Conservation (phyloP, 2,888 invertebrate genomes). For the Acholoe squamosa region DNA sequence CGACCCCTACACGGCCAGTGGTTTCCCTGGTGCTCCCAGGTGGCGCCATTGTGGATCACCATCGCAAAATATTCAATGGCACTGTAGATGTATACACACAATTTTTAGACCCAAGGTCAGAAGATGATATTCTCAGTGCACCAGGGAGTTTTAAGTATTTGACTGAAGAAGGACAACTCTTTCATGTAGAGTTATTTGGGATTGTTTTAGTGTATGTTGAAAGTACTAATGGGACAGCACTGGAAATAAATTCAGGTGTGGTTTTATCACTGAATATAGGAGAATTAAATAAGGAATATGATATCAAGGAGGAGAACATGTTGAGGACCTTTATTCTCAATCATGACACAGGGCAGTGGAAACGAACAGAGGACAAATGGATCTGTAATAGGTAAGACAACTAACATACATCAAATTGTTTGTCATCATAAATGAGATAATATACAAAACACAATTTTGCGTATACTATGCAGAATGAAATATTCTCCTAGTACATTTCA, state of each 20-base stretch:
- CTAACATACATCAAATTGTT: too few species aligned
- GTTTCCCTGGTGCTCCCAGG: conserved; percentile 36
- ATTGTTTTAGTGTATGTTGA: neutral
- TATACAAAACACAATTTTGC: too few species aligned
- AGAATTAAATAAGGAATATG: neutral
- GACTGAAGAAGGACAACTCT: neutral
- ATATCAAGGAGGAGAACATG: neutral
- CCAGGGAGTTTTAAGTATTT: neutral
- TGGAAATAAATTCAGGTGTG: conserved; percentile 13
- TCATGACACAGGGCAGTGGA: conserved; percentile 17
- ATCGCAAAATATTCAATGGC: neutral
- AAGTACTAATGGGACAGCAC: neutral
- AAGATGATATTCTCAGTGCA: neutral
- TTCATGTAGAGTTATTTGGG: conserved; percentile 4
- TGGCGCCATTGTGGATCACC: neutral
- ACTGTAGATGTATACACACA: conserved; percentile 45
- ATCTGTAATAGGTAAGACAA: neutral
- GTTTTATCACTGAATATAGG: neutral
- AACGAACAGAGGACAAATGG: neutral
- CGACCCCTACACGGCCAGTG: neutral
- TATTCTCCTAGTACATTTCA: too few species aligned
- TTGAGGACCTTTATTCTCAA: neutral
- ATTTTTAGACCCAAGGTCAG: neutral
- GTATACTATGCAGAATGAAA: too few species aligned
- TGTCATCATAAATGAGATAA: too few species aligned